A percentile compares a stretch with the other conserved stretches of the same genome.
phyloP scores from a whole-genome alignment of 2,888 invertebrate genomes.

The Hesperia comma region DNA sequence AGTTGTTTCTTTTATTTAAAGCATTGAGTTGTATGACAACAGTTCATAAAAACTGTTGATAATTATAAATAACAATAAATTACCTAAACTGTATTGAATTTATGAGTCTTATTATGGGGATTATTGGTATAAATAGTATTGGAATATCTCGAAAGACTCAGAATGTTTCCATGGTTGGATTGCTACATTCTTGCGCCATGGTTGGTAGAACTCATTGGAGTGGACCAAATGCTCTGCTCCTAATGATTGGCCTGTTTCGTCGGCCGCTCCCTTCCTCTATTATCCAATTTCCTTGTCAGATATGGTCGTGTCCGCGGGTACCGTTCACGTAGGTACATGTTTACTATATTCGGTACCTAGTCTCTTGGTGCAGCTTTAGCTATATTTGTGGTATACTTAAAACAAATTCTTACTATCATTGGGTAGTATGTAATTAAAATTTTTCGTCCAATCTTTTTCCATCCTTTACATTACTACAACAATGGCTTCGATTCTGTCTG shows the following conservation, averaged over 20 bases:
- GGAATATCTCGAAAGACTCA: not conserved
- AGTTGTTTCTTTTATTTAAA: too few species aligned
- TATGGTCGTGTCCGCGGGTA: slow-evolving; percentile 58
- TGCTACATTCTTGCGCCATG: slow-evolving; percentile 6
- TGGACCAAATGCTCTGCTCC: slow-evolving; percentile 19
- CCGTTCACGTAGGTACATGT: slow-evolving; percentile 45
- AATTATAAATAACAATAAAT: too few species aligned
- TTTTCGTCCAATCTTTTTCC: too few species aligned
- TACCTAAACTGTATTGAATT: too few species aligned
- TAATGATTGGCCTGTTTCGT: slow-evolving; percentile 32
- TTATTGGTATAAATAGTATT: not conserved
- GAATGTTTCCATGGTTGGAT: not conserved
- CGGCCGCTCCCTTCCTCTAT: slow-evolving; percentile 76
- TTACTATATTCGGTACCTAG: not conserved
- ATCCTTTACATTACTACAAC: too few species aligned
- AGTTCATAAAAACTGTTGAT: too few species aligned
- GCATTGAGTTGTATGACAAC: too few species aligned
- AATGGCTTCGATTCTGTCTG: too few species aligned
- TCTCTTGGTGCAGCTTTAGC: not conserved
- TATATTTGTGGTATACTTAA: too few species aligned
- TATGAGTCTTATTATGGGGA: not conserved
- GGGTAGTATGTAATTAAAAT: too few species aligned
- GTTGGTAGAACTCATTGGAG: slow-evolving; percentile 1
- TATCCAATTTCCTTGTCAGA: slow-evolving; percentile 75
- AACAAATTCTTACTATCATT: too few species aligned